phyloP scores from a whole-genome alignment of 1,140 invertebrate species.

The Bombus superbus region DNA sequence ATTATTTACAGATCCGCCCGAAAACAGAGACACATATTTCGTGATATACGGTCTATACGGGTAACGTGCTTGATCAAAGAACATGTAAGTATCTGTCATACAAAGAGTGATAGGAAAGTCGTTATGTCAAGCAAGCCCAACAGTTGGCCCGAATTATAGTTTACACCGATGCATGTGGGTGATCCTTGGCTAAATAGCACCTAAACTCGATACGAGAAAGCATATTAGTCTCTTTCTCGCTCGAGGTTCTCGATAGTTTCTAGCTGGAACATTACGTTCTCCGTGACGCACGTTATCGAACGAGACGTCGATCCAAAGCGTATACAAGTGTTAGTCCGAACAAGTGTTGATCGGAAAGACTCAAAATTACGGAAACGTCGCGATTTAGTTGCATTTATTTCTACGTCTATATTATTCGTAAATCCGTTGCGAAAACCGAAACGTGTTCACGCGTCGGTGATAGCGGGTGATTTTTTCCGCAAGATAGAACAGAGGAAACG shows the following conservation, averaged over 20 bases:
- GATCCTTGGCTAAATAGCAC: constrained; percentile 12
- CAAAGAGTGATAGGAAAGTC: constrained; percentile 17
- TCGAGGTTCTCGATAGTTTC: not conserved
- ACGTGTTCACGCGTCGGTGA: not conserved
- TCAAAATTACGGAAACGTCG: constrained; percentile 9
- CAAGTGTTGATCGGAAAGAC: not conserved
- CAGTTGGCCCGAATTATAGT: not conserved
- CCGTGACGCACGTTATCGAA: constrained; percentile 13
- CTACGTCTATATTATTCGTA: not conserved
- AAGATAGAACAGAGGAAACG: constrained; percentile 21
- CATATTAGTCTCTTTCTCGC: not conserved
- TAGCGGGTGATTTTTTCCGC: not conserved
- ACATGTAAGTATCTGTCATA: constrained; percentile 2
- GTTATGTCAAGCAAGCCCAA: constrained; percentile 21
- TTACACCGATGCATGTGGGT: constrained; percentile 15
- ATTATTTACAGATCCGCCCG: constrained; percentile 27
- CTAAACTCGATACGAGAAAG: not conserved
- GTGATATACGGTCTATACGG: not conserved
- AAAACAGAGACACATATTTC: constrained; percentile 16
- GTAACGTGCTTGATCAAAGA: constrained; percentile 9
- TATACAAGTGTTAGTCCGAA: not conserved
- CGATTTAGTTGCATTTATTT: constrained; percentile 6
- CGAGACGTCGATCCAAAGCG: constrained; percentile 11
- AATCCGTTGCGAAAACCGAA: constrained; percentile 14
- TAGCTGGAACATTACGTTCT: not conserved